Conservation (phyloP, 2,888 invertebrate species). For the Ennomos erosarius region DNA sequence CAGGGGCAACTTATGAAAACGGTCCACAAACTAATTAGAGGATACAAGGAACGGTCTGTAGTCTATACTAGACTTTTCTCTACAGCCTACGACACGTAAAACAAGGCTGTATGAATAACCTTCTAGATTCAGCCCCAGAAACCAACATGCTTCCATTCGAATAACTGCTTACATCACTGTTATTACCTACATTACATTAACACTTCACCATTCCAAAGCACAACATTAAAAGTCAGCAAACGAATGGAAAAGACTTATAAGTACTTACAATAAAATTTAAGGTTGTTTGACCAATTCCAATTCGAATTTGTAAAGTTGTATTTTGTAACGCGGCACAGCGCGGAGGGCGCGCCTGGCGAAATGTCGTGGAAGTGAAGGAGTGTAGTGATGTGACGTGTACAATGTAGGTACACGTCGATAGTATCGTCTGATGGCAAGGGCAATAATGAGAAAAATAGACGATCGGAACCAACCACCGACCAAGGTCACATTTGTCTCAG, state of each 20-base stretch:
- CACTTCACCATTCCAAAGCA: not conserved
- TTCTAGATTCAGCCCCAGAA: not conserved
- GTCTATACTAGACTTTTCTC: too few relatives aligned
- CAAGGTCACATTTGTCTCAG: too few relatives aligned
- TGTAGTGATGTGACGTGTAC: slow-evolving; percentile 9
- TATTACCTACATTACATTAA: too few relatives aligned
- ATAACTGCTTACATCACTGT: slow-evolving; percentile 1
- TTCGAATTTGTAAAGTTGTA: slow-evolving; percentile 5
- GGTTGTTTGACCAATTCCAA: not conserved
- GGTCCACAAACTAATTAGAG: too few relatives aligned
- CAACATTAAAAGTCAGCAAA: not conserved
- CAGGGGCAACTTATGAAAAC: too few relatives aligned
- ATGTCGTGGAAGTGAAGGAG: slow-evolving; percentile 3
- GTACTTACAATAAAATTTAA: slow-evolving; percentile 12
- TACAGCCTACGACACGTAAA: not conserved
- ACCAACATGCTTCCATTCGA: slow-evolving; percentile 1
- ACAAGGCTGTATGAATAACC: not conserved
- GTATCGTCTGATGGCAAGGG: not conserved
- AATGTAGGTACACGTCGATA: not conserved
- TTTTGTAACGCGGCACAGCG: slow-evolving; percentile 9
- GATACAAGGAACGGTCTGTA: too few relatives aligned
- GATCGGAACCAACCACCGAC: too few relatives aligned
- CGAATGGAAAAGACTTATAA: not conserved
- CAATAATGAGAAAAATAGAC: too few relatives aligned
- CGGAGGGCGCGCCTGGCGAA: slow-evolving; percentile 2